Percentiles rank a stretch among this genome's conserved stretches.
Conservation (phyloP, 2,888 invertebrate species). For the Ametastegia equiseti region DNA sequence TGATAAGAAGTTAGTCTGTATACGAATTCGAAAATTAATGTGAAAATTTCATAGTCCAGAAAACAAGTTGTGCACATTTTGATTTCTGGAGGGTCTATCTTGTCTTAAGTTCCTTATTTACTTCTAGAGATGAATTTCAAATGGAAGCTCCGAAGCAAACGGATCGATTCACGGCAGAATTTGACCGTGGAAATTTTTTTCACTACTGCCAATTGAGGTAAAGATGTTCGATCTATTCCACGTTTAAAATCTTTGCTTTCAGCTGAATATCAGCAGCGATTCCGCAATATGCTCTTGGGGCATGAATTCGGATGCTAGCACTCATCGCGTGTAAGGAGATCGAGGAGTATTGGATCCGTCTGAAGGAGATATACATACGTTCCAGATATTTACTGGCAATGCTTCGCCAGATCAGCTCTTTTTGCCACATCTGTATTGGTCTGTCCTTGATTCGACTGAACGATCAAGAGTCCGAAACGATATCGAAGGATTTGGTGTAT, state of each 20-base stretch:
- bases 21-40: too few relatives aligned
- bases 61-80: too few relatives aligned
- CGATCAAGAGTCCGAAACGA: slow-evolving; percentile 40
- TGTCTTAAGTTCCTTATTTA: too few relatives aligned
- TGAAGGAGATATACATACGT: background rate
- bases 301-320: slow-evolving; percentile 3
- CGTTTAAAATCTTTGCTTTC: background rate
- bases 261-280: slow-evolving; percentile 14
- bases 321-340: background rate
- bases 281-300: background rate
- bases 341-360: slow-evolving; percentile 24
- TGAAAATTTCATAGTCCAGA: too few relatives aligned
- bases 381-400: background rate
- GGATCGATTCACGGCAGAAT: background rate
- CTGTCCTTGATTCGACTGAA: background rate
- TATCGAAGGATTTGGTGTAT: slow-evolving; percentile 22
- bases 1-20: too few relatives aligned
- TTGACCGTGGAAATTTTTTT: background rate
- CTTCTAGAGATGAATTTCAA: too few relatives aligned
- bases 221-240: background rate
- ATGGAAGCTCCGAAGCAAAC: background rate
- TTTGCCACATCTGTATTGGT: slow-evolving; percentile 11
- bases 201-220: background rate
- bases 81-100: too few relatives aligned
- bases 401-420: slow-evolving; percentile 34